Evolutionary conservation across 2,888 invertebrate species (phyloP), one percentile per base, ranked within the genome.

Genomic region (Dryobota labecula): DNA sequence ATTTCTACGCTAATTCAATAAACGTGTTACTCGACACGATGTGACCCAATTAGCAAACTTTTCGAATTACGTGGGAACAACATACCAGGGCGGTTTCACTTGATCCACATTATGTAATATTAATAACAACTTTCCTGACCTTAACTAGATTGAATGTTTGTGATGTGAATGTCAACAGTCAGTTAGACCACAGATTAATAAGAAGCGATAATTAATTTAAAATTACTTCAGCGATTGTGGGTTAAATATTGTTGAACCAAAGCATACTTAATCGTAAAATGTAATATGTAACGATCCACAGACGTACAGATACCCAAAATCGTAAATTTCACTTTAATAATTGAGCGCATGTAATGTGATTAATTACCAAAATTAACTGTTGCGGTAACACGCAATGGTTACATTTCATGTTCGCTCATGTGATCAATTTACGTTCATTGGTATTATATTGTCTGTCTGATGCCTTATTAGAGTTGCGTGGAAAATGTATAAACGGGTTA

Each of bases 1-100:
- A 69, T 68, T 56, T 72, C 68, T 63, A 63, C 27, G 73, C 79
- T 84, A 81, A 86, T 86, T 80, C 70, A 83, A 84, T 88, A 85
- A 82, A 78, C 72, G 76, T 82, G 81, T 73, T 71, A 71, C 64
- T 47, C 68, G 57, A 83, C 82, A 73, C 81, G 83, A 83, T 87
- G 85, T 86, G 87, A 86, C 87, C 88, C 85, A 90, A 89, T 90
- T 90, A 87, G 81, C 80, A 83, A 88, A 89, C 78, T 89, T 89
- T 87, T 72, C 82, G 83, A 84, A 84, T 89, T 87, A 82, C 76
- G 82, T 76, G 71, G 64, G 69, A 85, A 61, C 68, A 83, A 73
- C 67, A 78, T 71, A 70, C 61, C 63, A 64, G 47, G 43, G 64
- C 38, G 57, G 67, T 74, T 75, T 61, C 27, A 73, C 65, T 70